These are phyloP conservation scores for Dione vanillae DNA, from an alignment of 2,888 invertebrate species.

Conservation along the genomic window DNA sequence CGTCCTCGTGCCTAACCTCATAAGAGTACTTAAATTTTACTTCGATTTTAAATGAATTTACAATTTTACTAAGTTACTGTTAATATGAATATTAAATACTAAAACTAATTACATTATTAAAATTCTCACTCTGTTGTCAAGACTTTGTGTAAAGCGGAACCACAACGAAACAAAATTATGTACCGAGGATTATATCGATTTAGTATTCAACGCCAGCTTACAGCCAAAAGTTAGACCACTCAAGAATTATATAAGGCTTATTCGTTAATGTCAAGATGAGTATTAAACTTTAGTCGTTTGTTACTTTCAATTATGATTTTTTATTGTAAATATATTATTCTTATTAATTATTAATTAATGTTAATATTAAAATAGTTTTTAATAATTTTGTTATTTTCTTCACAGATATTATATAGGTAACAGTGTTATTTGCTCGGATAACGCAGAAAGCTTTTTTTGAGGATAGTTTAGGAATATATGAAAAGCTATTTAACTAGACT, in stretches of 20 bases:
- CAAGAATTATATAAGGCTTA: too few relatives aligned
- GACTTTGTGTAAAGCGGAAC: not conserved
- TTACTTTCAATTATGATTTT: too few relatives aligned
- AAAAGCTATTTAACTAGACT: too few relatives aligned
- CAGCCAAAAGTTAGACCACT: constrained; percentile 13
- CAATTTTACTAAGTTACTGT: too few relatives aligned
- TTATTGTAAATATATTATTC: too few relatives aligned
- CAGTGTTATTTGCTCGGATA: not conserved
- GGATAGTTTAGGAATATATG: too few relatives aligned
- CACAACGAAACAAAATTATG: not conserved
- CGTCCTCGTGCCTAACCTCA: too few relatives aligned
- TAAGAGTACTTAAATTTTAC: too few relatives aligned
- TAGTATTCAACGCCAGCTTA: not conserved
- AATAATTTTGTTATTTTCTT: not conserved
- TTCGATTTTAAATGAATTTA: too few relatives aligned
- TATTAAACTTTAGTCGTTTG: not conserved
- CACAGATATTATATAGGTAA: too few relatives aligned
- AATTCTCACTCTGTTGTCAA: not conserved
- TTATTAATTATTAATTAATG: not conserved
- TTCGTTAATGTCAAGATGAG: not conserved
- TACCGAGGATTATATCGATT: constrained; percentile 14
- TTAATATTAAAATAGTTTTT: not conserved
- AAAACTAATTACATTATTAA: not conserved
- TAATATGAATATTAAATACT: not conserved
- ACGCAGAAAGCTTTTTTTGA: too few relatives aligned